Evolutionary conservation across 2,113 vertebrate species (phyloP), one percentile per base, ranked within the genome.

Genomic region (Anolis sagrei): DNA sequence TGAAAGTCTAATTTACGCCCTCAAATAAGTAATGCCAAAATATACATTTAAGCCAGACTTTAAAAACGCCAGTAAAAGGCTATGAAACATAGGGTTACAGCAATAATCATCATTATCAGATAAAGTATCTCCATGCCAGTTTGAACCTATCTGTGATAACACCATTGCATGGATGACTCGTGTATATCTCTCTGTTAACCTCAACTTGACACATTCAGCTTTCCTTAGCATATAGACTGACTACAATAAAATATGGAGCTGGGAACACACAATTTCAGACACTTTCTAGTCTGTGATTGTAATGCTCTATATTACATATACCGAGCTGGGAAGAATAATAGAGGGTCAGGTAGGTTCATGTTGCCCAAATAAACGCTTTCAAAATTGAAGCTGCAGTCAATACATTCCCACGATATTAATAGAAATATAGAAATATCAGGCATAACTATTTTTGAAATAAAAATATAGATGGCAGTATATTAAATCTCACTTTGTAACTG

Each of bases 351-450:
- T 48, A 80, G 68, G 79, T 44, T 72, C 36, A 48, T 6, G 88
- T 29, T 8, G 64, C 49, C 32, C 75, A 84, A 76, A 69, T 1
- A 78, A 84, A 4, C 72, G 82, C 34, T 61, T 87, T 83, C 5
- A 76, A 75, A 87, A 89, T 89, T 89, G 49, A 83, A 87, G 11
- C 18, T 86, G 16, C 25, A 69, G 27, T 81, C 82, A 87, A 3
- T 25, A 72, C 54, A 90, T 80, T 83, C 61, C 85, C 36, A 75
- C 66, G 76, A 77, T 78, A 76, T 74, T 84, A 90, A 78, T 34
- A 89, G 87, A 90, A 90, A 88, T 81, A 88, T 2, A 1, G 58
- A 79, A 85, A 58, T 32, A 89, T 78, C 86, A 90, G 86, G 85
- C 88, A 73, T 72, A 0, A 61, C 51, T 66, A 8, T 66, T 54